Conservation (phyloP, 2,797 vertebrate species). For the Hoplostethus atlanticus region DNA sequence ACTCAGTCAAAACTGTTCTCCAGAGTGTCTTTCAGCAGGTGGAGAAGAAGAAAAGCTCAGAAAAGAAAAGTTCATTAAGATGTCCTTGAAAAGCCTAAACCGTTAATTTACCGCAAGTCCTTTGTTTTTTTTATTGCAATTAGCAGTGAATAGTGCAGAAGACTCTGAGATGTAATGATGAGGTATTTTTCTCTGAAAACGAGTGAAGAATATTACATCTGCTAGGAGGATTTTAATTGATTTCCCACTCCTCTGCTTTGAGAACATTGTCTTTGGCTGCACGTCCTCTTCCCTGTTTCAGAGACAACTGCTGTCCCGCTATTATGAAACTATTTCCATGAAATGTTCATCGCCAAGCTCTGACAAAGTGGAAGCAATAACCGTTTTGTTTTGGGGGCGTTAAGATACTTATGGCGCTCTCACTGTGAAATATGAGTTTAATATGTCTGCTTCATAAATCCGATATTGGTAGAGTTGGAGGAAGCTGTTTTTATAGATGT, state of each 20-base stretch:
- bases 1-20: background rate
- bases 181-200: constrained; percentile 4
- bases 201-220: constrained; percentile 19
- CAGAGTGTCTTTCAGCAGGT: background rate
- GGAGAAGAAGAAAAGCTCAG: background rate
- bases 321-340: constrained; percentile 42
- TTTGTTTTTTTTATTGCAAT: constrained; percentile 22
- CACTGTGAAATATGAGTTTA: constrained; percentile 60
- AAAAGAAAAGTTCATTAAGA: constrained; percentile 7
- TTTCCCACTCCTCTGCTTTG: constrained; percentile 26
- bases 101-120: background rate
- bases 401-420: constrained; percentile 17
- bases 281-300: constrained; percentile 25
- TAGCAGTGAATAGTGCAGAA: background rate
- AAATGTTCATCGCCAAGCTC: constrained; percentile 36
- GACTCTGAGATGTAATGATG: constrained; percentile 16
- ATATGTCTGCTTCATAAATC: constrained; percentile 42
- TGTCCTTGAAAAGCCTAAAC: background rate
- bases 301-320: constrained; percentile 7
- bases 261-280: constrained; percentile 28
- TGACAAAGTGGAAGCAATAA: constrained; percentile 49
- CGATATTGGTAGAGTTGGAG: constrained; percentile 25
- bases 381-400: constrained; percentile 40
- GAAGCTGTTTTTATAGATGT: constrained; percentile 26
- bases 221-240: constrained; percentile 5